A percentile compares a stretch with the other conserved stretches of the same genome.
These are phyloP conservation scores for Brenthis ino DNA, from an alignment of 2,888 invertebrate genomes.

Conservation along the genomic window DNA sequence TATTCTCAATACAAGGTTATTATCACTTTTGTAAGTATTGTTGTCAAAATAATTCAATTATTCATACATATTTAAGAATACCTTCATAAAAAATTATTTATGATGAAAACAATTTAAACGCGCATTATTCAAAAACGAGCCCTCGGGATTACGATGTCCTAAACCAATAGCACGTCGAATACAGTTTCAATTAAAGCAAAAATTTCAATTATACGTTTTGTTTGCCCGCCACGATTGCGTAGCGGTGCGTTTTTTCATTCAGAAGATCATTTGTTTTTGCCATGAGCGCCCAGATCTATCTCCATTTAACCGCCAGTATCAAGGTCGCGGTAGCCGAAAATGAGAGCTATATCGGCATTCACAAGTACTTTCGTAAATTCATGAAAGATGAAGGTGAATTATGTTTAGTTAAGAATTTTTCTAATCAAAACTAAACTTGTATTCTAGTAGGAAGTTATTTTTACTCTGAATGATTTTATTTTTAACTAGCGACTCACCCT, in stretches of 20 bases:
- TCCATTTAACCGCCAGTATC: conserved; percentile 1
- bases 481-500: no score
- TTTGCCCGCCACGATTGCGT: conserved; percentile 31
- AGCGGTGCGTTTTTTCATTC: conserved; percentile 20
- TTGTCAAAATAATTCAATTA: not conserved
- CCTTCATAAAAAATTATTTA: conserved; percentile 13
- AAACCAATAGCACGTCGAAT: conserved; percentile 34
- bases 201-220: conserved; percentile 39
- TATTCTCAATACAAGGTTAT: no score
- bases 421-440: not conserved
- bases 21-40: not conserved
- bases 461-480: no score
- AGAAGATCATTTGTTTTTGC: conserved; percentile 19
- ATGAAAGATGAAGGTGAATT: conserved; percentile 10
- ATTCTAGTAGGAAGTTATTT: not conserved
- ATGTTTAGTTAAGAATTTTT: conserved; percentile 6
- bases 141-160: conserved; percentile 31
- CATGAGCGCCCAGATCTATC: conserved; percentile 3
- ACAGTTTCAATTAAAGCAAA: conserved; percentile 40
- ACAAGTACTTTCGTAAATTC: conserved; percentile 12
- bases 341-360: conserved; percentile 7
- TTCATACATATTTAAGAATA: conserved; percentile 8
- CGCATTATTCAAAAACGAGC: conserved; percentile 22
- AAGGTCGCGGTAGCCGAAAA: conserved; percentile 9
- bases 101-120: conserved; percentile 29